These are phyloP conservation scores for Eonycteris spelaea DNA, from an alignment of 2,113 vertebrate genomes.

Conservation along the genomic window DNA sequence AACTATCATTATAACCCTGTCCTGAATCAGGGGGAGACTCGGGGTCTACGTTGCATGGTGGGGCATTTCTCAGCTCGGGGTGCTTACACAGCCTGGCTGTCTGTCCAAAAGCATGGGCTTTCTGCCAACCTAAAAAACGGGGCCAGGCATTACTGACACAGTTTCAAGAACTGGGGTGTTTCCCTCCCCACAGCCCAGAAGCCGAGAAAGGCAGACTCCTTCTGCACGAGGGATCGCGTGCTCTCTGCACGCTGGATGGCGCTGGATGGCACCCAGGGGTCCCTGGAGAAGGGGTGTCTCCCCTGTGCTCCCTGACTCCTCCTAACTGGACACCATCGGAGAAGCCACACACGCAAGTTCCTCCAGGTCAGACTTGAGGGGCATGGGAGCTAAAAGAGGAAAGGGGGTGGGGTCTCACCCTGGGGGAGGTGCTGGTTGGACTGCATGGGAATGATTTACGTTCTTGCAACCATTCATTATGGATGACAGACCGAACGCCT, in stretches of 20 bases:
- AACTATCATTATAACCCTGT: background rate
- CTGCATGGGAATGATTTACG: too few species aligned
- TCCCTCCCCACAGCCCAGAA: background rate
- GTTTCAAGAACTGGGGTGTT: background rate
- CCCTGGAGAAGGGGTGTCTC: background rate
- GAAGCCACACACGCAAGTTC: background rate
- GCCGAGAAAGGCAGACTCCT: background rate
- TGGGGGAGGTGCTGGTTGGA: too few species aligned
- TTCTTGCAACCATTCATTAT: background rate
- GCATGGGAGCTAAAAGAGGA: background rate
- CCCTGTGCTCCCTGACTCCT: background rate
- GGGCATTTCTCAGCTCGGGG: background rate
- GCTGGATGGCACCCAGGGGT: background rate
- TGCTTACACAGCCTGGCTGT: background rate
- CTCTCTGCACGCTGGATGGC: background rate
- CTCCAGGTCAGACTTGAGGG: background rate
- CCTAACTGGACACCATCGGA: background rate
- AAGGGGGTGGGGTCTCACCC: background rate
- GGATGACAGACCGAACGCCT: background rate
- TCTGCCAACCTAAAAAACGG: background rate
- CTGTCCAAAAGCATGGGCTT: background rate
- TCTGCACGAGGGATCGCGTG: background rate
- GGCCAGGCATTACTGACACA: background rate
- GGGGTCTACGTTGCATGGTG: too few species aligned
- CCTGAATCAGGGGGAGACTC: background rate